A percentile compares a stretch with the other conserved stretches of the same genome.
phyloP scores from a whole-genome alignment of 2,113 vertebrate species.

The Hippocampus comes region DNA sequence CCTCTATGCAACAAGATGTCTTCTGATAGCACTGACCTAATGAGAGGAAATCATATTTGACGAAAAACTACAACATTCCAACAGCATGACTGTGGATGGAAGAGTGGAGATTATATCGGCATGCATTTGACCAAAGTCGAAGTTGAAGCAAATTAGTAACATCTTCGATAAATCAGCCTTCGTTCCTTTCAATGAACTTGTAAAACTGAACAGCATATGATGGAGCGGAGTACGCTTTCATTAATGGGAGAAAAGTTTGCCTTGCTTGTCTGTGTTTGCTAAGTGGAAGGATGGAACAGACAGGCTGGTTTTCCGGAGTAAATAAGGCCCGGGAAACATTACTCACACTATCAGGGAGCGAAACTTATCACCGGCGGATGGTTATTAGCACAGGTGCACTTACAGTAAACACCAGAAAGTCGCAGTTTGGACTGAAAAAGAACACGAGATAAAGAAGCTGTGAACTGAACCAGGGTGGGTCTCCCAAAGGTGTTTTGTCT shows the following conservation, averaged over 20 bases:
- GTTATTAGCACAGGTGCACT: slow-evolving; percentile 75
- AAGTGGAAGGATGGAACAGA: slow-evolving; percentile 64
- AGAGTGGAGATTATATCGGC: background rate
- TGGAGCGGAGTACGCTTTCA: slow-evolving; percentile 34
- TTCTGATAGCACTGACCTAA: background rate
- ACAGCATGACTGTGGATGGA: background rate
- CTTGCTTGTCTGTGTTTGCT: slow-evolving; percentile 63
- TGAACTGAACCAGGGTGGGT: slow-evolving; percentile 42
- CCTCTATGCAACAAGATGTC: background rate
- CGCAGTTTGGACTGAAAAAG: slow-evolving; percentile 48
- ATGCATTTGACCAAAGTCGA: background rate
- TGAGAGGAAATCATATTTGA: background rate
- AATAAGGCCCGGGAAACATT: slow-evolving; percentile 66
- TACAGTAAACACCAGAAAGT: slow-evolving; percentile 68
- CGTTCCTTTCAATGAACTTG: background rate
- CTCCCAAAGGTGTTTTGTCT: slow-evolving; percentile 53
- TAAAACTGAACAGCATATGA: slow-evolving; percentile 18
- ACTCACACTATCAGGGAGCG: slow-evolving; percentile 52
- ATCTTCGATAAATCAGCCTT: background rate
- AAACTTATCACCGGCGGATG: slow-evolving; percentile 67
- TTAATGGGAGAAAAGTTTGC: slow-evolving; percentile 57
- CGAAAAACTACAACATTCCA: background rate
- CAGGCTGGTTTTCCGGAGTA: slow-evolving; percentile 60
- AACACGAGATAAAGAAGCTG: slow-evolving; percentile 49
- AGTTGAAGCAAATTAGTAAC: background rate